These are phyloP conservation scores for Arctia plantaginis DNA, from an alignment of 2,888 invertebrate species.

Conservation along the genomic window DNA sequence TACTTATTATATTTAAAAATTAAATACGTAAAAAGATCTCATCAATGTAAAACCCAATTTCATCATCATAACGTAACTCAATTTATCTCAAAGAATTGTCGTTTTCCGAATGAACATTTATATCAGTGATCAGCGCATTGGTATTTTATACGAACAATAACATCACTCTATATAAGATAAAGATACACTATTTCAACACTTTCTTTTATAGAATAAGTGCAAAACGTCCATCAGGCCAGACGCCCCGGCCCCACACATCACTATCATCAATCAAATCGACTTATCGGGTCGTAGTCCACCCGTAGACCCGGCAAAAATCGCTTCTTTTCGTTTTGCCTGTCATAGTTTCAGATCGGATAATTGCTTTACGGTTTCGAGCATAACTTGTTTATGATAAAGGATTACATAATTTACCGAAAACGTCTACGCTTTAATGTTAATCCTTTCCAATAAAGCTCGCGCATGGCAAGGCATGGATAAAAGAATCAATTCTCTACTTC, in stretches of 20 bases:
- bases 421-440: not conserved
- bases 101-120: constrained; percentile 3
- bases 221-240: constrained; percentile 36
- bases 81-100: not conserved
- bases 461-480: not conserved
- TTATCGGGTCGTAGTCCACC: constrained; percentile 65
- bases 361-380: constrained; percentile 23
- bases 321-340: constrained; percentile 51
- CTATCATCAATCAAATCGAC: constrained; percentile 72
- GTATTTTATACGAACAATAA: constrained; percentile 2
- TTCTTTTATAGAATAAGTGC: constrained; percentile 33
- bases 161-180: constrained; percentile 13
- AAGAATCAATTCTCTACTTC: not conserved
- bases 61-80: not conserved
- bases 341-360: constrained; percentile 44
- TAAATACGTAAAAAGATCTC: not conserved
- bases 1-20: not conserved
- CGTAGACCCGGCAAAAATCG: constrained; percentile 55
- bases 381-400: not conserved
- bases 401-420: not conserved
- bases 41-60: not conserved
- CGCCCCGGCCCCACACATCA: constrained; percentile 49
- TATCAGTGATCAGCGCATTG: constrained; percentile 8
- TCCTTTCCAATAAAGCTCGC: no score
- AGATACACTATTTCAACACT: constrained; percentile 9